A percentile compares a stretch with the other conserved stretches of the same genome.
phyloP scores from a whole-genome alignment of 1,140 invertebrate species.

The Chironomus striatipennis region DNA sequence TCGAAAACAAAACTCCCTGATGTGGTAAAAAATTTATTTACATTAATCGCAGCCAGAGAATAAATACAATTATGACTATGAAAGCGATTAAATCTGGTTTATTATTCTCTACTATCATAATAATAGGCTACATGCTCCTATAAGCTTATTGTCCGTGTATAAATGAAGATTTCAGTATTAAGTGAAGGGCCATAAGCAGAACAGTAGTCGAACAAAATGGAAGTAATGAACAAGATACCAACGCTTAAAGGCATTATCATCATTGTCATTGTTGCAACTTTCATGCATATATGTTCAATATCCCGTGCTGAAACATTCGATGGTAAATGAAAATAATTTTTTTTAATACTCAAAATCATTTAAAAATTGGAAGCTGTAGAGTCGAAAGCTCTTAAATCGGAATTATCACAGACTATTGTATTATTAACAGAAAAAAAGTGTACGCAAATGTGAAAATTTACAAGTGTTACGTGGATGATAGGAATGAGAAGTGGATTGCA shows the following conservation, averaged over 20 bases:
- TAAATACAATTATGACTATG: constrained; percentile 14
- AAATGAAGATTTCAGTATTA: not conserved
- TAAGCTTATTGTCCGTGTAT: not conserved
- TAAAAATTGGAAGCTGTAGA: too few species aligned
- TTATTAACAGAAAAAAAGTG: too few species aligned
- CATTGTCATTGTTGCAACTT: not conserved
- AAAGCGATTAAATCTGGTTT: not conserved
- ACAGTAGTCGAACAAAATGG: not conserved
- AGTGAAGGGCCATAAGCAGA: not conserved
- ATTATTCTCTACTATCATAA: not conserved
- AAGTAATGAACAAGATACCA: not conserved
- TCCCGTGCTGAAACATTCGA: not conserved
- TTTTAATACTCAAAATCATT: too few species aligned
- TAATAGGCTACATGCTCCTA: not conserved
- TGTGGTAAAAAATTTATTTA: constrained; percentile 3
- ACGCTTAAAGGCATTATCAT: constrained; percentile 12
- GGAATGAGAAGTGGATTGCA: too few species aligned
- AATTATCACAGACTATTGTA: too few species aligned
- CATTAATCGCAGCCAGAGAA: constrained; percentile 3
- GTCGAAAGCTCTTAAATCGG: too few species aligned
- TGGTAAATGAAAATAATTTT: not conserved
- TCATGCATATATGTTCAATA: not conserved
- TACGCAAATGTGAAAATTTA: too few species aligned
- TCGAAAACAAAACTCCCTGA: not conserved
- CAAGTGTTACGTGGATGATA: too few species aligned